phyloP scores from a whole-genome alignment of 2,113 vertebrate species.

The Ammodytes dubius region DNA sequence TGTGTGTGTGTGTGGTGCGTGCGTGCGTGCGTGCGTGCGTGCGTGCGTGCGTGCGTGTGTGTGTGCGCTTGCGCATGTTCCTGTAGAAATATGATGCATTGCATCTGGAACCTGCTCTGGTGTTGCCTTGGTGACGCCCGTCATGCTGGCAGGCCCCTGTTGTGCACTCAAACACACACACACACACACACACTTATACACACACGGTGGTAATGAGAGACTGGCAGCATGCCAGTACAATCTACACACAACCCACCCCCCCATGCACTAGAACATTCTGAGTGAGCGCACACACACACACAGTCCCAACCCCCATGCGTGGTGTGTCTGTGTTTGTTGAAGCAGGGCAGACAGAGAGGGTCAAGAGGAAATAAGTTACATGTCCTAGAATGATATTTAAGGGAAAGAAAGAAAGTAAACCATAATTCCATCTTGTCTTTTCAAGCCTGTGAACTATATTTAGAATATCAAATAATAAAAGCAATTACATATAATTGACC shows the following conservation, averaged over 20 bases:
- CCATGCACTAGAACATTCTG: constrained; percentile 69
- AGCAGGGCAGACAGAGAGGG: constrained; percentile 16
- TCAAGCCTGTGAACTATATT: background rate
- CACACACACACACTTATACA: constrained; percentile 34
- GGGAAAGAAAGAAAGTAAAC: constrained; percentile 7
- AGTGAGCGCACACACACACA: constrained; percentile 29
- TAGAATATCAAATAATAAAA: background rate
- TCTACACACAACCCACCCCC: constrained; percentile 48
- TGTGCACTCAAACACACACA: constrained; percentile 38
- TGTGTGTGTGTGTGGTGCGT: constrained; percentile 18
- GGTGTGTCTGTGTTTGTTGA: constrained; percentile 2
- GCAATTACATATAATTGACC: constrained; percentile 12
- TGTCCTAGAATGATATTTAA: constrained; percentile 18
- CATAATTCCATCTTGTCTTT: background rate
- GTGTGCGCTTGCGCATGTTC: constrained; percentile 24
- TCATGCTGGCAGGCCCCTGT: constrained; percentile 55
- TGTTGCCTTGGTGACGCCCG: constrained; percentile 81
- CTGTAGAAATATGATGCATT: constrained; percentile 78
- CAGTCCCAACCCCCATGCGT: background rate
- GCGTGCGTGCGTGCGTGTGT: background rate
- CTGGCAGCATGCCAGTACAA: constrained; percentile 83
- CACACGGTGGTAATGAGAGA: constrained; percentile 79
- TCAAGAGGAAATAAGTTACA: constrained; percentile 22
- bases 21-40: constrained; percentile 11
- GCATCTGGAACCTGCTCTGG: constrained; percentile 75